Evolutionary conservation across 2,797 vertebrate genomes (phyloP).

Genomic region (Thaleichthys pacificus): DNA sequence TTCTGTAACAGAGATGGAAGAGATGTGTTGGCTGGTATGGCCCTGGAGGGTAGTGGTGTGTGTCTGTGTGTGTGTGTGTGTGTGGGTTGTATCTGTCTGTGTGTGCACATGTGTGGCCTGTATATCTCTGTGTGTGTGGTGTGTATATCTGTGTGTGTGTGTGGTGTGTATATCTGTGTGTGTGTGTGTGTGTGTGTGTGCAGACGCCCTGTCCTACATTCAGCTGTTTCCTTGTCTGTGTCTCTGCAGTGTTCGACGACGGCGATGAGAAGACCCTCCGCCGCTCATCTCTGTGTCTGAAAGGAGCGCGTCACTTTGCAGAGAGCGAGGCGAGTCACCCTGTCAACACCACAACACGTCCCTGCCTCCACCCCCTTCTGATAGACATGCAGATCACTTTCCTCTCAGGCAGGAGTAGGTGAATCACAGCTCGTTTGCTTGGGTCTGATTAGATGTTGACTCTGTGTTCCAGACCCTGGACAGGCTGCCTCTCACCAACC

Average conservation of each 20-base stretch:
- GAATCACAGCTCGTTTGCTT: too few relatives aligned
- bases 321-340: constrained; percentile 77
- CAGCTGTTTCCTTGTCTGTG: constrained; percentile 23
- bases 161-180: constrained; percentile 4
- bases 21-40: constrained; percentile 13
- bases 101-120: background rate
- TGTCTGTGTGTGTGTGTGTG: constrained; percentile 14
- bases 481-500: constrained; percentile 81
- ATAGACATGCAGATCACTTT: too few relatives aligned
- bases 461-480: constrained; percentile 75
- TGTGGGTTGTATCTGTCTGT: constrained; percentile 19
- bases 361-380: background rate
- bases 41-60: background rate
- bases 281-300: constrained; percentile 82
- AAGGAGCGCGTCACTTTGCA: constrained; percentile 83
- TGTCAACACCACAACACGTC: background rate
- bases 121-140: constrained; percentile 11
- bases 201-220: constrained; percentile 40
- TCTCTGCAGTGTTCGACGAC: constrained; percentile 80
- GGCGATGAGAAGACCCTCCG: constrained; percentile 83
- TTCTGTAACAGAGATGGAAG: constrained; percentile 26
- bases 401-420: too few relatives aligned
- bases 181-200: constrained; percentile 13
- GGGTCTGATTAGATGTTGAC: constrained; percentile 5
- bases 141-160: constrained; percentile 10